Percentiles rank a stretch among this genome's conserved stretches.
Evolutionary conservation across 2,797 vertebrate species (phyloP).

Genomic region (Falco concolor): DNA sequence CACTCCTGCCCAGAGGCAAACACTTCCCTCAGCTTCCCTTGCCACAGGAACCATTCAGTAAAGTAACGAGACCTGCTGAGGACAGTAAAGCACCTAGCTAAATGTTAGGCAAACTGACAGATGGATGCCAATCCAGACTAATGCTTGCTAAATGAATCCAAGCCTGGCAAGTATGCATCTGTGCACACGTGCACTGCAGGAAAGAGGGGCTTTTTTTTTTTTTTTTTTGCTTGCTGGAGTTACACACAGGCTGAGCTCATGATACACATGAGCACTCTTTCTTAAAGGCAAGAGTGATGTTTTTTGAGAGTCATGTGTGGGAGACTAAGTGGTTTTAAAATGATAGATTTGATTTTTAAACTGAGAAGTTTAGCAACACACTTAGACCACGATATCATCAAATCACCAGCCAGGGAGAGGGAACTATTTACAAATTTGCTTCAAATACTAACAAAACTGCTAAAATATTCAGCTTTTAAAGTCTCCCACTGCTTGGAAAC

Average conservation of each 20-base stretch:
- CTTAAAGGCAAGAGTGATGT: neutral
- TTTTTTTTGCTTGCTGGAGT: neutral
- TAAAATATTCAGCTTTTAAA: conserved; percentile 30
- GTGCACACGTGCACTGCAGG: neutral
- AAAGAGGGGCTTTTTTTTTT: neutral
- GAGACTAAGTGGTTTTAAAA: conserved; percentile 32
- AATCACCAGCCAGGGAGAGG: conserved; percentile 17
- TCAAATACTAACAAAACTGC: conserved; percentile 4
- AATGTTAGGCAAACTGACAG: neutral
- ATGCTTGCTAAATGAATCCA: neutral
- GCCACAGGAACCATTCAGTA: neutral
- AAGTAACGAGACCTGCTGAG: neutral
- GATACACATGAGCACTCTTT: neutral
- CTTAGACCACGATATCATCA: neutral
- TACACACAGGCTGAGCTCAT: neutral
- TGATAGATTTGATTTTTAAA: conserved; percentile 31
- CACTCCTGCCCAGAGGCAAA: neutral
- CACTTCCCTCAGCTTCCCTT: neutral
- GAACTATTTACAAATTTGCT: conserved; percentile 38
- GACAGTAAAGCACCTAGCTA: neutral
- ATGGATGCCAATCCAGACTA: neutral
- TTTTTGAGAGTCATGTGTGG: conserved; percentile 22
- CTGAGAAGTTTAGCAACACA: conserved; percentile 38
- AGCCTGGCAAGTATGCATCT: neutral
- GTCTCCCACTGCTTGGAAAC: conserved; percentile 43